Percentiles rank a stretch among this genome's conserved stretches.
These are phyloP conservation scores for Idaea biselata DNA, from an alignment of 2,888 invertebrate species.

Conservation along the genomic window DNA sequence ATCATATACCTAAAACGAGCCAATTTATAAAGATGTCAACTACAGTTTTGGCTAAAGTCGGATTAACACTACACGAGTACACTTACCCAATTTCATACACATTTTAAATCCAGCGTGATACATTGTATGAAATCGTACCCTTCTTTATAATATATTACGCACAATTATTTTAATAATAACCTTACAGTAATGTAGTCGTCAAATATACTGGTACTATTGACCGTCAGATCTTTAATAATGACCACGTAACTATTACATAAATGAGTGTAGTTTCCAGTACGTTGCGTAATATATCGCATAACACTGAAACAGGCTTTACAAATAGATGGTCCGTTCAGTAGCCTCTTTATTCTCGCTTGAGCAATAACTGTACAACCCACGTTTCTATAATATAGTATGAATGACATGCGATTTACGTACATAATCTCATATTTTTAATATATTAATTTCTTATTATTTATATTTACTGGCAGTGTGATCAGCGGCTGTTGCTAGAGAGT, in stretches of 20 bases:
- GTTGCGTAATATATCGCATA: conserved; percentile 31
- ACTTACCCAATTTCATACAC: not conserved
- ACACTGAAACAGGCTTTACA: conserved; percentile 69
- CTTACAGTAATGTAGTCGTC: not conserved
- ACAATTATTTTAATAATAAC: not conserved
- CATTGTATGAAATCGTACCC: not conserved
- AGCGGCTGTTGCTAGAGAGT: conserved; percentile 61
- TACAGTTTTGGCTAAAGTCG: not conserved
- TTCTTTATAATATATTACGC: not conserved
- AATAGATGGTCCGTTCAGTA: conserved; percentile 24
- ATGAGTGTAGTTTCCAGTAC: conserved; percentile 10
- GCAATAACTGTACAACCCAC: conserved; percentile 8
- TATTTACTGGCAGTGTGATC: conserved; percentile 65
- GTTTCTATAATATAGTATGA: conserved; percentile 19
- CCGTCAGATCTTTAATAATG: conserved; percentile 14
- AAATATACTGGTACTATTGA: not conserved
- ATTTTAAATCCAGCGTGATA: not conserved
- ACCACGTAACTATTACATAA: conserved; percentile 15
- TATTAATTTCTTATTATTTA: conserved; percentile 40
- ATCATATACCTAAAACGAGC: not conserved
- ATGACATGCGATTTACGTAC: conserved; percentile 33
- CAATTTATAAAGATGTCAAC: not conserved
- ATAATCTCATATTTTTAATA: conserved; percentile 34
- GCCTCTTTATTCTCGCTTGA: conserved; percentile 21
- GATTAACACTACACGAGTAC: not conserved